Base-by-base conservation (phyloP, 2,888 invertebrate genomes). In the Trimorus sp. region DNA sequence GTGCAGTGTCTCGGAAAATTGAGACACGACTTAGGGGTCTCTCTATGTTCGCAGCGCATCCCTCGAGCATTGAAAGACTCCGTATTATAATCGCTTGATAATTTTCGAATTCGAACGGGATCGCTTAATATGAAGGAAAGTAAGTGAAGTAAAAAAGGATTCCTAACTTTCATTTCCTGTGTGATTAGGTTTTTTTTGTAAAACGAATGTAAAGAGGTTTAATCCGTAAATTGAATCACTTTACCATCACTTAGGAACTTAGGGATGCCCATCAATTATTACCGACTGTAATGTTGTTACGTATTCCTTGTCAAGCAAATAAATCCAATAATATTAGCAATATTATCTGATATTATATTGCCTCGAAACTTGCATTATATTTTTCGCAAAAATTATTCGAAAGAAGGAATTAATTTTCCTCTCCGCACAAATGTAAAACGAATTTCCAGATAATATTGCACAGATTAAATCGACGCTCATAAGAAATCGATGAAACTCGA, bases 1-100 rank as follows among this genome's bases (percentile, higher is more conserved):
- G 76, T 58, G 62, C 75, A 79, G 73, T 54, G 69, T 70, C 69
- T 69, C 66, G 76, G 83, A 75, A 83, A 83, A 83, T 79, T 79
- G 83, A 70, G 76, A 71, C 76, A 71, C 73, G 65, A 73, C 53
- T 76, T 59, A 42, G 51, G 49, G 56, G 59, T 77, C 60, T 51
- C 73, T 73, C 15, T 68, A 45, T 70, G 65, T 75, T 58, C 70
- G 54, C 49, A 54, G 56, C 70, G 48, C 59, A 63, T 77, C 69
- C 58, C 76, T 76, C 38, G 73, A 76, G 76, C 60, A 73, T 71
- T 73, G 60, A 76, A 74, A 73, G 48, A 51, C 48, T 73, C 14
- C 16, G 62, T 68, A 78, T 79, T 78, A 78, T 70, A 56, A 15
- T 70, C 62, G 56, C 12, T 49, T 49, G 59, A 74, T 74, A 74